Conservation (phyloP, 2,797 vertebrate species). For the Chaunax sp. region DNA sequence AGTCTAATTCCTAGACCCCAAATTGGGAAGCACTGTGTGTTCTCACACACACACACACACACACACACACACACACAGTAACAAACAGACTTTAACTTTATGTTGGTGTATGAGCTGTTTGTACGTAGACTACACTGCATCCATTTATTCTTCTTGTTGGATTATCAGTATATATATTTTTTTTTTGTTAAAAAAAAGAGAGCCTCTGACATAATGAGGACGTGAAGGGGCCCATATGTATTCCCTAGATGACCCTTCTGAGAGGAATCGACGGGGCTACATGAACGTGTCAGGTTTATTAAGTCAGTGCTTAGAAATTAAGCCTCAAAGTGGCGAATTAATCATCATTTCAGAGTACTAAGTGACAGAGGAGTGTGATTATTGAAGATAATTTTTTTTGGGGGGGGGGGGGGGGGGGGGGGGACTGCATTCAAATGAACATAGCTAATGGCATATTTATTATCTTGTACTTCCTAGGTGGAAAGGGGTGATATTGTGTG, state of each 20-base stretch:
- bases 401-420: not conserved
- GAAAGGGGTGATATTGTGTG: conserved; percentile 13
- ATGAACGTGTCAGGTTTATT: conserved; percentile 73
- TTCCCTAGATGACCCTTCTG: conserved; percentile 60
- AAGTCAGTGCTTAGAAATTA: conserved; percentile 76
- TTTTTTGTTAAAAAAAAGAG: not conserved
- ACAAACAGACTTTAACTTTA: conserved; percentile 9
- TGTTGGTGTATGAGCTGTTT: conserved; percentile 15
- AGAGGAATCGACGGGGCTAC: conserved; percentile 64
- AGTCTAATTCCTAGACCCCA: not conserved
- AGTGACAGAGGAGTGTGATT: conserved; percentile 70
- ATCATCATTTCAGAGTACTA: conserved; percentile 74
- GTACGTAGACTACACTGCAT: conserved; percentile 26
- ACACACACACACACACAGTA: not conserved
- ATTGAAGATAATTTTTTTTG: conserved; percentile 67
- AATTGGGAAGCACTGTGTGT: not conserved
- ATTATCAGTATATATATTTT: not conserved
- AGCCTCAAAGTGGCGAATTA: conserved; percentile 74
- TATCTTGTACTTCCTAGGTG: conserved; percentile 43
- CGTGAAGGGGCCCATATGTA: conserved; percentile 52
- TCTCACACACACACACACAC: not conserved
- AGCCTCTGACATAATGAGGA: conserved; percentile 29
- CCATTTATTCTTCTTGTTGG: conserved; percentile 11
- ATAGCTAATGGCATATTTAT: conserved; percentile 66
- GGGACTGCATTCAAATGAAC: conserved; percentile 56